Evolutionary conservation across 2,113 vertebrate genomes (phyloP).

Genomic region (Myanophis thanlyinensis): DNA sequence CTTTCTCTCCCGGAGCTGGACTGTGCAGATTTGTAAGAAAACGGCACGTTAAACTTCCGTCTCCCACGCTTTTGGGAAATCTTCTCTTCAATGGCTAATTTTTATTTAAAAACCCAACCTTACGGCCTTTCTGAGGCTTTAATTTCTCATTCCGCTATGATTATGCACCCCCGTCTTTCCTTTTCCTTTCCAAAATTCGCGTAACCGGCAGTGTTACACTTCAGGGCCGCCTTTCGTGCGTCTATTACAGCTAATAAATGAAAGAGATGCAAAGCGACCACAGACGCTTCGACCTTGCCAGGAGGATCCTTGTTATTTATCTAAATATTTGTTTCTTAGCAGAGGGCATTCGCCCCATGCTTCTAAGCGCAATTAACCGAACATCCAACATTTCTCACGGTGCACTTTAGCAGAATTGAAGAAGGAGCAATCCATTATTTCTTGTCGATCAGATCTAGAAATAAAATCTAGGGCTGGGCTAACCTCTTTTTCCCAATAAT

Average conservation of each 20-base stretch:
- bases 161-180: constrained; percentile 50
- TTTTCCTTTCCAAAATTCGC: constrained; percentile 58
- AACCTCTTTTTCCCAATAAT: neutral
- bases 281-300: constrained; percentile 2
- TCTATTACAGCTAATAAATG: constrained; percentile 66
- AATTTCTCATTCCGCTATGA: neutral
- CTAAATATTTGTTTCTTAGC: constrained; percentile 44
- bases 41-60: neutral
- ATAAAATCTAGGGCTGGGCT: constrained; percentile 11
- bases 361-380: constrained; percentile 36
- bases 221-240: constrained; percentile 47
- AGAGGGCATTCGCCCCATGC: constrained; percentile 32
- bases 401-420: constrained; percentile 9
- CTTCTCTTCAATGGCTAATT: neutral
- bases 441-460: neutral
- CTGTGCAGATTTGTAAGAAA: neutral
- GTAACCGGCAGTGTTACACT: constrained; percentile 58
- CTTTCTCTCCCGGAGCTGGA: neutral
- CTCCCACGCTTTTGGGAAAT: neutral
- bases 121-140: neutral
- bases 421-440: neutral
- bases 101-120: too few species aligned
- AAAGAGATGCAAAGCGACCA: constrained; percentile 64
- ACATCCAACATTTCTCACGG: constrained; percentile 30
- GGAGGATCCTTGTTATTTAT: constrained; percentile 19